Evolutionary conservation across 2,797 vertebrate genomes (phyloP).

Genomic region (Danio albolineatus): DNA sequence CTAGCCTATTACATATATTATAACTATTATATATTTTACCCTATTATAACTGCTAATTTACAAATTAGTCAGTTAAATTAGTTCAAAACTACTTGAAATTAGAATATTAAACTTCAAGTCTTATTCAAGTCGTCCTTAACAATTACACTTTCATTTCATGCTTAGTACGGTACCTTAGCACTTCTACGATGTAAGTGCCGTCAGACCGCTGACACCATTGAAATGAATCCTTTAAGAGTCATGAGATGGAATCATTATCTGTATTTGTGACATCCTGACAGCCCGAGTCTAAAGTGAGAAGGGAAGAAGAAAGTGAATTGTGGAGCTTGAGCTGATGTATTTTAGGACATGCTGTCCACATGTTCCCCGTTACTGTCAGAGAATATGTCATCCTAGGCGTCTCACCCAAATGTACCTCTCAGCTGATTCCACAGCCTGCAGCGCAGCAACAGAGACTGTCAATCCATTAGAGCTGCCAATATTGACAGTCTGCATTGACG

Average conservation of each 20-base stretch:
- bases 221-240: background rate
- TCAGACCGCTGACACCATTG: background rate
- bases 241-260: background rate
- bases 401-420: constrained; percentile 23
- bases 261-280: constrained; percentile 12
- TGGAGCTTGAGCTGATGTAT: constrained; percentile 16
- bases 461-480: constrained; percentile 40
- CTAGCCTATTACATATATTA: no score
- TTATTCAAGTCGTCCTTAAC: no score
- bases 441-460: constrained; percentile 19
- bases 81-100: background rate
- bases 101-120: background rate
- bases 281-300: constrained; percentile 9
- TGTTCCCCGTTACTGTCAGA: background rate
- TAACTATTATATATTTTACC: no score
- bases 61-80: background rate
- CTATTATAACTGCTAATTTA: background rate
- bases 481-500: constrained; percentile 33
- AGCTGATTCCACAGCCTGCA: constrained; percentile 23
- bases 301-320: constrained; percentile 3
- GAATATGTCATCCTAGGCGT: constrained; percentile 6
- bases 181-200: background rate
- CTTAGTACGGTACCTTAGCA: background rate
- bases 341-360: constrained; percentile 12
- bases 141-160: background rate